Conservation (phyloP, 2,797 vertebrate species). For the Danio albolineatus region DNA sequence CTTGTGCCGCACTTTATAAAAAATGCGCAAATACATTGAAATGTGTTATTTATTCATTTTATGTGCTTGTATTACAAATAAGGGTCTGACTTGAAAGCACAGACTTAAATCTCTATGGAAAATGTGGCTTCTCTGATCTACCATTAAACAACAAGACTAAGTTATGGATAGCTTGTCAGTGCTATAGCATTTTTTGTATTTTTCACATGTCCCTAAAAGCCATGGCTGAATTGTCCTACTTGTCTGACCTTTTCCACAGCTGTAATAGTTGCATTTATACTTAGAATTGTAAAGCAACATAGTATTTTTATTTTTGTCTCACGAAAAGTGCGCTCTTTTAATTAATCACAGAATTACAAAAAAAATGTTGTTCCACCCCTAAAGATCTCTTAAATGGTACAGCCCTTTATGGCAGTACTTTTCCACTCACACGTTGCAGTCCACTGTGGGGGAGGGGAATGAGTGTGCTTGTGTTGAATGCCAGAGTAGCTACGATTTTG, state of each 20-base stretch:
- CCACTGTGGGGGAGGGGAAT: constrained; percentile 59
- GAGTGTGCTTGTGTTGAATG: constrained; percentile 44
- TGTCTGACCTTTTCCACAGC: neutral
- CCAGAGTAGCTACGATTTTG: constrained; percentile 52
- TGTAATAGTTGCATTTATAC: neutral
- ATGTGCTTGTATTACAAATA: neutral
- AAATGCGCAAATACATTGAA: neutral
- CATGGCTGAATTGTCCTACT: neutral
- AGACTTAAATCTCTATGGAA: neutral
- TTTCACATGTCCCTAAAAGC: neutral
- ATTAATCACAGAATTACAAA: neutral
- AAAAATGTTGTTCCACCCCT: constrained; percentile 8
- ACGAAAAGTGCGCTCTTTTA: neutral
- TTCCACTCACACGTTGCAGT: constrained; percentile 59
- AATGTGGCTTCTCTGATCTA: neutral
- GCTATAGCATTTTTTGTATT: too few species aligned
- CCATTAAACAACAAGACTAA: too few species aligned
- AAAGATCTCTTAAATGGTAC: constrained; percentile 51
- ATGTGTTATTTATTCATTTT: neutral
- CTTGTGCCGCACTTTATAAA: neutral
- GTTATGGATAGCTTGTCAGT: too few species aligned
- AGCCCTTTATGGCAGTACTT: constrained; percentile 53
- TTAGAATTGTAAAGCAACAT: neutral
- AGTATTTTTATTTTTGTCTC: neutral
- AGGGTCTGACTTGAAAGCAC: neutral